These are phyloP conservation scores for Wasmannia auropunctata DNA, from an alignment of 1,140 invertebrate species.

Conservation along the genomic window DNA sequence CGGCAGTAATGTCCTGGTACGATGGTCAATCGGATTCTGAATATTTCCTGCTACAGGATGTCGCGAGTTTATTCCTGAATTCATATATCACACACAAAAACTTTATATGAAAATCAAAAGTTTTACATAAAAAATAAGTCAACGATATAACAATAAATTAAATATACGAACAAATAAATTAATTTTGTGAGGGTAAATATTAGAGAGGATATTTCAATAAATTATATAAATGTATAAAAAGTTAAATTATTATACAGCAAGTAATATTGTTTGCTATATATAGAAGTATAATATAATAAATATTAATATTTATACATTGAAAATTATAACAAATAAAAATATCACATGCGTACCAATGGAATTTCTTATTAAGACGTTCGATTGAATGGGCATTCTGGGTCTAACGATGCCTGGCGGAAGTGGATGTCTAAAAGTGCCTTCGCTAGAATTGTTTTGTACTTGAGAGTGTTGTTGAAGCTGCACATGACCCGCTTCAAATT, in stretches of 20 bases:
- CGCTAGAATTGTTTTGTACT: conserved; percentile 75
- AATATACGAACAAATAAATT: no score
- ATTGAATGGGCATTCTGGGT: conserved; percentile 83
- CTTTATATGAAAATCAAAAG: neutral
- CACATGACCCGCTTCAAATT: conserved; percentile 79
- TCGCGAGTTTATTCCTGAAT: conserved; percentile 76
- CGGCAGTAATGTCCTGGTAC: conserved; percentile 85
- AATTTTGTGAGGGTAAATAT: neutral
- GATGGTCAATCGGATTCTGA: conserved; percentile 83
- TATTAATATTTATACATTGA: neutral
- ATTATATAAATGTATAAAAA: conserved; percentile 12
- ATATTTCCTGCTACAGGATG: conserved; percentile 78
- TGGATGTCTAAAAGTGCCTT: conserved; percentile 87
- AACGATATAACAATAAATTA: no score
- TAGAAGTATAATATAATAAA: neutral
- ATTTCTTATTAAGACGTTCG: conserved; percentile 81
- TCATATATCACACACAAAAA: conserved; percentile 1
- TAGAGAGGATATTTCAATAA: neutral
- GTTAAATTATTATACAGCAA: conserved; percentile 6
- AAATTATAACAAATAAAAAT: conserved; percentile 33
- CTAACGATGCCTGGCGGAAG: conserved; percentile 86
- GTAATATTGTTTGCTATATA: neutral
- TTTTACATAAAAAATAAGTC: neutral
- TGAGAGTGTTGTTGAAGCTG: conserved; percentile 81
- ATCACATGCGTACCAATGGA: conserved; percentile 75